Conservation (phyloP, 1,140 invertebrate genomes). For the Rhynchophorus ferrugineus region DNA sequence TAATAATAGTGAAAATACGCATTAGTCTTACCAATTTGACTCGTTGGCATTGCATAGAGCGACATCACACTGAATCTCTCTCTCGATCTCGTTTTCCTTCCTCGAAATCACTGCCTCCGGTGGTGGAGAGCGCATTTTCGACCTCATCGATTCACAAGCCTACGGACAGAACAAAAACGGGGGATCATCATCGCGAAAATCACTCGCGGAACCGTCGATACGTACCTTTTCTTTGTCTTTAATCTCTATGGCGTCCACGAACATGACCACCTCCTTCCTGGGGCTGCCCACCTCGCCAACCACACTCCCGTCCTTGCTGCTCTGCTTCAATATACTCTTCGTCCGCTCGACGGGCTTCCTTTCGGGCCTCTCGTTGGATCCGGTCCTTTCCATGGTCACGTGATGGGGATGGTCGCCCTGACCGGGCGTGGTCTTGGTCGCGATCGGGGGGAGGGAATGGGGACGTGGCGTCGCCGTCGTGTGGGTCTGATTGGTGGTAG, state of each 20-base stretch:
- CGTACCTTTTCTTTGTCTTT: constrained; percentile 12
- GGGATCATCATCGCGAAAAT: no score
- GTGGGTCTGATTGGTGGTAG: constrained; percentile 8
- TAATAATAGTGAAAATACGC: no score
- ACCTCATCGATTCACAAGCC: constrained; percentile 10
- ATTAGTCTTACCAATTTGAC: constrained; percentile 1
- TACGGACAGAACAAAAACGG: no score
- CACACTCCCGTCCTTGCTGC: constrained; percentile 32
- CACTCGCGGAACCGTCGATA: no score
- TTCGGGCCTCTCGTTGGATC: constrained; percentile 5
- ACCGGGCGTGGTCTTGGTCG: constrained; percentile 5
- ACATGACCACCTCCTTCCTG: constrained; percentile 35
- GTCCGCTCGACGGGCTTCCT: constrained; percentile 32
- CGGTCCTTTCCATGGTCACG: constrained; percentile 1
- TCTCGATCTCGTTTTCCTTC: constrained; percentile 24
- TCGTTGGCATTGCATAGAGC: not conserved
- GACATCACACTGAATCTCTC: constrained; percentile 21
- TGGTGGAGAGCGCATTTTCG: constrained; percentile 8
- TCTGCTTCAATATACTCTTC: constrained; percentile 39
- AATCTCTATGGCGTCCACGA: constrained; percentile 28
- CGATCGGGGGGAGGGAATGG: constrained; percentile 17
- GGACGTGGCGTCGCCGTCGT: constrained; percentile 4
- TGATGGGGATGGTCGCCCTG: constrained; percentile 12
- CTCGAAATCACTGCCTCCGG: constrained; percentile 9
- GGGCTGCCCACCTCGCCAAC: constrained; percentile 31